phyloP scores from a whole-genome alignment of 2,888 invertebrate species.

The Mesopsocus fuscifrons region DNA sequence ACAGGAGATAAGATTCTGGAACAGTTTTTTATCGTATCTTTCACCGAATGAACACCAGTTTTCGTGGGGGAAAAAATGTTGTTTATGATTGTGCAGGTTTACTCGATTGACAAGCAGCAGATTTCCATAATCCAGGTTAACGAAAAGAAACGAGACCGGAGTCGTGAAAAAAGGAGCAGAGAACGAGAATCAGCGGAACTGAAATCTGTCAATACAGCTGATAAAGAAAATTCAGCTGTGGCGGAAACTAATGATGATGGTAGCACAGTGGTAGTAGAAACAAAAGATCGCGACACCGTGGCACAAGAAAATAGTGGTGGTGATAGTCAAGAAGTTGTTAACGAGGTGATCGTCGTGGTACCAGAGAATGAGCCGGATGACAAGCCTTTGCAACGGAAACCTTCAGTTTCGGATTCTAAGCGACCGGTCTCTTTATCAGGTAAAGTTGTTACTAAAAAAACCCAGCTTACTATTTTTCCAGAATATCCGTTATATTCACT shows the following conservation, averaged over 20 bases:
- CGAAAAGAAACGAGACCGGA: conserved; percentile 13
- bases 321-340: too few species aligned
- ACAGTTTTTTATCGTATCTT: too few species aligned
- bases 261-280: conserved; percentile 14
- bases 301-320: not conserved
- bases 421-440: conserved; percentile 4
- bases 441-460: too few species aligned
- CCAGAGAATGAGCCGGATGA: not conserved
- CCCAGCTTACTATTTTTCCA: too few species aligned
- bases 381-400: not conserved
- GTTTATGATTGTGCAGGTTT: conserved; percentile 30
- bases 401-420: not conserved
- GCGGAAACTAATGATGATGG: not conserved
- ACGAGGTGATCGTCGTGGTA: not conserved
- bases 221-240: not conserved
- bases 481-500: too few species aligned
- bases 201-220: not conserved
- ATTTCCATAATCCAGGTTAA: conserved; percentile 43
- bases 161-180: not conserved
- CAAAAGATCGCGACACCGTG: not conserved
- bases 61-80: too few species aligned
- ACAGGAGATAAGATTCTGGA: too few species aligned
- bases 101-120: conserved; percentile 55
- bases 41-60: too few species aligned
- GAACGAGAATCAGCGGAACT: not conserved